A percentile compares a stretch with the other conserved stretches of the same genome.
Conservation (phyloP, 2,113 vertebrate genomes). For the Notothenia coriiceps region DNA sequence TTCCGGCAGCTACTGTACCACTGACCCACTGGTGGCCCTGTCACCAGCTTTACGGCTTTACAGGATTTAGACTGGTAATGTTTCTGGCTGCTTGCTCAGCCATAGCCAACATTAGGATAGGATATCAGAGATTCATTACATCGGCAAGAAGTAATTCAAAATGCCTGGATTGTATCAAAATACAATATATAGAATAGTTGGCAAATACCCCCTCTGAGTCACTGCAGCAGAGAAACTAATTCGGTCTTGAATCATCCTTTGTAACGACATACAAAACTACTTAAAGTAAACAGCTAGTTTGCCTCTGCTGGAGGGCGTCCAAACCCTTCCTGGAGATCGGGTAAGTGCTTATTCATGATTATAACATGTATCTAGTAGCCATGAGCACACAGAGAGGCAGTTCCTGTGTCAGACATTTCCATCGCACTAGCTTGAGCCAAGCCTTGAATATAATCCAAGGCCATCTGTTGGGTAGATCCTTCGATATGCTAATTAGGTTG, state of each 20-base stretch:
- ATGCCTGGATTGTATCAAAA: constrained; percentile 22
- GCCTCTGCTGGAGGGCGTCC: constrained; percentile 19
- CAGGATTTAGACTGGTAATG: constrained; percentile 63
- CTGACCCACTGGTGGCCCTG: constrained; percentile 51
- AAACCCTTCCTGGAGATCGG: constrained; percentile 29
- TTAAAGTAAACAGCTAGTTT: constrained; percentile 10
- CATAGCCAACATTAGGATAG: constrained; percentile 41
- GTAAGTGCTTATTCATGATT: constrained; percentile 58
- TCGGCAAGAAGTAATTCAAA: constrained; percentile 24
- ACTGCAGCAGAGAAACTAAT: background rate
- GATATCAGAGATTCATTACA: constrained; percentile 60
- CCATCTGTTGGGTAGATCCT: constrained; percentile 74
- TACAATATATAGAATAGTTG: background rate
- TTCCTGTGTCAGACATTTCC: constrained; percentile 70
- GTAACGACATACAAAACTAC: background rate
- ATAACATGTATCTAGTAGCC: constrained; percentile 44
- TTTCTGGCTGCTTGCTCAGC: constrained; percentile 57
- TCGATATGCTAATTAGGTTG: constrained; percentile 65
- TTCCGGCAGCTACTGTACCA: constrained; percentile 60
- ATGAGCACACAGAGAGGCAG: constrained; percentile 44
- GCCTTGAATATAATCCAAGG: constrained; percentile 69
- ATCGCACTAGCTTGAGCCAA: constrained; percentile 64
- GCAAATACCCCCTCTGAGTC: background rate
- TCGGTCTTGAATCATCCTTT: background rate
- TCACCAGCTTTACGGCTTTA: constrained; percentile 59